Evolutionary conservation across 2,113 vertebrate genomes (phyloP).

Genomic region (Lepisosteus oculatus): DNA sequence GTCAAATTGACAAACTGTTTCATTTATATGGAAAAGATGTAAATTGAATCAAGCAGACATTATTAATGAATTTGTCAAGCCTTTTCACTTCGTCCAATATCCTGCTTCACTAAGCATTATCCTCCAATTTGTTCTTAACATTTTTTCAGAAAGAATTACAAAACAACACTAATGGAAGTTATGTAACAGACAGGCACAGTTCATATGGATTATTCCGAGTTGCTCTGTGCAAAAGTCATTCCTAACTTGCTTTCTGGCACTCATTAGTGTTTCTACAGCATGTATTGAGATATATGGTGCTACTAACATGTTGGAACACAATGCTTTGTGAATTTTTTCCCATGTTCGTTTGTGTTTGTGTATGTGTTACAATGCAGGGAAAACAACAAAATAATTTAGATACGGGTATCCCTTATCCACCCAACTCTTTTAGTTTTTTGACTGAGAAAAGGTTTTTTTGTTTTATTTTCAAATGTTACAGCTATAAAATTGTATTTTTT

Average conservation of each 20-base stretch:
- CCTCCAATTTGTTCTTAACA: constrained; percentile 68
- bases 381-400: constrained; percentile 62
- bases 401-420: constrained; percentile 74
- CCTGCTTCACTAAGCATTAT: constrained; percentile 60
- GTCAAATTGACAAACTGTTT: too few species aligned
- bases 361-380: constrained; percentile 7
- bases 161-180: constrained; percentile 66
- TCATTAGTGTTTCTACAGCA: too few species aligned
- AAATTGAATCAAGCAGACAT: constrained; percentile 39
- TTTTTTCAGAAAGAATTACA: constrained; percentile 54
- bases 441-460: constrained; percentile 36
- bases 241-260: too few species aligned
- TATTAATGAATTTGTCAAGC: constrained; percentile 66
- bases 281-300: constrained; percentile 58
- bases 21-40: too few species aligned
- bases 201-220: constrained; percentile 52
- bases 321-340: constrained; percentile 66
- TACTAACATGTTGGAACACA: constrained; percentile 68
- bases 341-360: constrained; percentile 47
- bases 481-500: constrained; percentile 20
- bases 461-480: constrained; percentile 26
- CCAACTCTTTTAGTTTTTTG: constrained; percentile 55
- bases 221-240: constrained; percentile 28
- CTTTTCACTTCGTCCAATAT: constrained; percentile 58
- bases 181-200: constrained; percentile 54